Evolutionary conservation across 1,140 invertebrate genomes (phyloP).

Genomic region (Conus ventricosus): DNA sequence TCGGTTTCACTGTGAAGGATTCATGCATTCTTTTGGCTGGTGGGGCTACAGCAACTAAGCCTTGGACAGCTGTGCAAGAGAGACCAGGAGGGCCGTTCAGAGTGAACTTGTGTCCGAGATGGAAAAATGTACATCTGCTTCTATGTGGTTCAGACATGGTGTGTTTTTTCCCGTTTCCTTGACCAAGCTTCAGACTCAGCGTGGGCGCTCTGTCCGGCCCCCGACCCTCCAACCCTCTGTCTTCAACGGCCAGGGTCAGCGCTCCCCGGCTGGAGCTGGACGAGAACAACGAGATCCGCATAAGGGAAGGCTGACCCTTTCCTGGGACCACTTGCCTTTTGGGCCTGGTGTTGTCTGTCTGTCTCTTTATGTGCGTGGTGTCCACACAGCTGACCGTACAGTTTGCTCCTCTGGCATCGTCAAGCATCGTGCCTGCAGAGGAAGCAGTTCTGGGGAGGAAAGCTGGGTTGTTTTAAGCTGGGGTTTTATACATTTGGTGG

Average conservation of each 20-base stretch:
- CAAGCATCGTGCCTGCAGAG: not conserved
- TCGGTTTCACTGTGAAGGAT: no score
- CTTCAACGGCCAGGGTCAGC: conserved; percentile 17
- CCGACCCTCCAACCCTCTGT: conserved; percentile 31
- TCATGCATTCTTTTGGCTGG: no score
- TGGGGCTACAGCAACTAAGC: no score
- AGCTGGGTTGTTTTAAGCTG: not conserved
- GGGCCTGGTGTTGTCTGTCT: not conserved
- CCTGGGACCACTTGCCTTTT: not conserved
- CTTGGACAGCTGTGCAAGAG: no score
- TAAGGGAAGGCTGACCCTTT: conserved; percentile 48
- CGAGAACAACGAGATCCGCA: conserved; percentile 65
- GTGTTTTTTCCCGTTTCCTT: conserved; percentile 7
- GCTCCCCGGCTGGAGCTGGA: conserved; percentile 62
- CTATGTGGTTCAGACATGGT: no score
- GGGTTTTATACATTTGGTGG: not conserved
- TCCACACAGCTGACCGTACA: not conserved
- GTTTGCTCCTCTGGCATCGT: not conserved
- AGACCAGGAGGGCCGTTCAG: no score
- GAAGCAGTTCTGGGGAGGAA: not conserved
- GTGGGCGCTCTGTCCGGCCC: conserved; percentile 51
- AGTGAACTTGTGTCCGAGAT: no score
- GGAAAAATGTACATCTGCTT: no score
- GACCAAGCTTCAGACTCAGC: conserved; percentile 40
- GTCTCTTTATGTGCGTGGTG: not conserved